phyloP scores from a whole-genome alignment of 2,888 invertebrate genomes.

The Chironomus tentans region DNA sequence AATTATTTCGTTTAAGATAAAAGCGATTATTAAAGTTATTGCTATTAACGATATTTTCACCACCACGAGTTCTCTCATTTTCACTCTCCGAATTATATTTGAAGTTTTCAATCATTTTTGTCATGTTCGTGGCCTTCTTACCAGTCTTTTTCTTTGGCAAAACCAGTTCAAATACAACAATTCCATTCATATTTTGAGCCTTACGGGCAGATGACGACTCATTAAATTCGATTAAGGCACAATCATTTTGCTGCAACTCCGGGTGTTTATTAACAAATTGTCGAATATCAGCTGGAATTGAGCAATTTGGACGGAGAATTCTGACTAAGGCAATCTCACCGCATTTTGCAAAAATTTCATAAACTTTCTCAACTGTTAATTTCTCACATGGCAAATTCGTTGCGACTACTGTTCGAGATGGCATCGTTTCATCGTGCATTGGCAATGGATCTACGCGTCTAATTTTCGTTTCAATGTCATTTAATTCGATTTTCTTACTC shows the following conservation, averaged over 20 bases:
- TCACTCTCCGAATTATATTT: conserved; percentile 45
- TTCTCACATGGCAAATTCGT: conserved; percentile 76
- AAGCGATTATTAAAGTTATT: conserved; percentile 28
- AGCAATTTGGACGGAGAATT: conserved; percentile 79
- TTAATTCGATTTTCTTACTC: conserved; percentile 72
- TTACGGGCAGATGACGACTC: conserved; percentile 76
- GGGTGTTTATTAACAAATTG: conserved; percentile 87
- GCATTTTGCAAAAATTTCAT: conserved; percentile 76
- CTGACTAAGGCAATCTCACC: conserved; percentile 85
- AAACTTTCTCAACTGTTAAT: conserved; percentile 82
- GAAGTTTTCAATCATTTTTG: conserved; percentile 52
- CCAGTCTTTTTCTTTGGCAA: conserved; percentile 65
- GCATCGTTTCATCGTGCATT: conserved; percentile 83
- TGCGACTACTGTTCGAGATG: conserved; percentile 83
- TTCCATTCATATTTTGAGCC: conserved; percentile 59
- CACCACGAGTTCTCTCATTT: conserved; percentile 40
- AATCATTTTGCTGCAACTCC: conserved; percentile 74
- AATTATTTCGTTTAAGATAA: conserved; percentile 42
- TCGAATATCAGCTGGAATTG: conserved; percentile 82
- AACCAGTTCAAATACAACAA: conserved; percentile 63
- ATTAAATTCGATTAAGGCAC: conserved; percentile 85
- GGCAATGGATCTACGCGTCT: conserved; percentile 77
- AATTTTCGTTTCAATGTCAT: conserved; percentile 83
- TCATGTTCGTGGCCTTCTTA: conserved; percentile 52
- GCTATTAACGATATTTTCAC: conserved; percentile 33